Evolutionary conservation across 2,888 invertebrate species (phyloP).

Genomic region (Habrosyne pyritoides): DNA sequence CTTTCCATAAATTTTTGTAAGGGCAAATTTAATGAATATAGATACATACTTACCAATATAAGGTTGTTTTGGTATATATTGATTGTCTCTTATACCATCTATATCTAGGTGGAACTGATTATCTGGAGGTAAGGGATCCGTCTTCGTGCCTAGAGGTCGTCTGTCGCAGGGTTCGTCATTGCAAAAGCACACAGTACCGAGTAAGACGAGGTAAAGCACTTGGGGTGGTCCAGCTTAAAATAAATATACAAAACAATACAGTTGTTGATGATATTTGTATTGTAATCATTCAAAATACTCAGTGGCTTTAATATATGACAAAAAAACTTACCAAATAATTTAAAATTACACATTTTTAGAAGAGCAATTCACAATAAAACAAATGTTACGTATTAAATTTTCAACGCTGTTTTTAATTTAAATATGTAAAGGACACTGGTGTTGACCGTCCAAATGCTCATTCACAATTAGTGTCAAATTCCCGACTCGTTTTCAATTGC

Average conservation of each 20-base stretch:
- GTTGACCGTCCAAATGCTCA: background rate
- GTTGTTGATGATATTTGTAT: background rate
- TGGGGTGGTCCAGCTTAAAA: background rate
- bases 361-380: background rate
- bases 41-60: constrained; percentile 32
- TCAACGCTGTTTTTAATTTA: background rate
- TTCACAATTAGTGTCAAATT: background rate
- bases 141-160: constrained; percentile 60
- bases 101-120: constrained; percentile 67
- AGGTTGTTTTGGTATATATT: constrained; percentile 53
- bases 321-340: background rate
- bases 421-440: background rate
- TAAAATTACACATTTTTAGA: background rate
- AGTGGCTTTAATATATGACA: background rate
- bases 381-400: no score
- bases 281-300: background rate
- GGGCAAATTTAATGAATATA: no score
- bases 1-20: no score
- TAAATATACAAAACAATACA: background rate
- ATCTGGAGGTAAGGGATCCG: constrained; percentile 64
- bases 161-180: constrained; percentile 55
- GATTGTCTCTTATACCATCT: constrained; percentile 49
- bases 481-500: constrained; percentile 6
- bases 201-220: constrained; percentile 15
- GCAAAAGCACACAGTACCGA: constrained; percentile 30